Base-by-base conservation (phyloP, 2,888 invertebrate genomes). In the Cancer borealis region DNA sequence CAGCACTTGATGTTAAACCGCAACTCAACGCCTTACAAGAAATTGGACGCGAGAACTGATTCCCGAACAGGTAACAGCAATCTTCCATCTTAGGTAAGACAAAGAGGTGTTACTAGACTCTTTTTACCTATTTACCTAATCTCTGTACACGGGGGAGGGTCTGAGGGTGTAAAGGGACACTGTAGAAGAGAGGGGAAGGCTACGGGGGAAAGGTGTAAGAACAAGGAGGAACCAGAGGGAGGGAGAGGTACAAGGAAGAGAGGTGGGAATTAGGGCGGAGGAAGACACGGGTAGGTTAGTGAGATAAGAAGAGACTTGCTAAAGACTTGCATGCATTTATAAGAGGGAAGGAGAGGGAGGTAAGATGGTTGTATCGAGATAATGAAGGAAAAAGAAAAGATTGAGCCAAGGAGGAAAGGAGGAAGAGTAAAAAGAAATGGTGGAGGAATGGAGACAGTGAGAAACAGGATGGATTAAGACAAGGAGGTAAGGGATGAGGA, bases 391-490 rank as follows among this genome's bases (percentile, higher is more conserved):
- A 10, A 46, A 14, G 46, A 30, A 46, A 21, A 46, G 88, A 21
- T 14, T 17, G 46, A 21, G 88, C n/a, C 6, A 54, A 30, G 79
- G 12, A 30, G 30, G 79, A 30, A 49, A 12, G 46, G 30, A 26
- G 79, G 79, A 30, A 79, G 30, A 10, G 14, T 21, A 79, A 30
- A 14, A 73, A 73, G 26, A 73, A 73, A 21, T 88, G 46, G 66
- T n/a, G 66, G 4, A 66, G 66, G 66, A n/a, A 66, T n/a, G 6
- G 66, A 66, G n/a, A 66, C n/a, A 21, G n/a, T 3, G 66, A n/a
- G n/a, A 66, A n/a, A 66, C n/a, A 66, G 66, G 66, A 66, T n/a
- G 66, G 66, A 66, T n/a, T 66, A 66, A 66, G 66, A 54, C 54
- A 54, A 66, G 66, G 66, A 66, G 21, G n/a, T 66, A n/a, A 66